These are phyloP conservation scores for Epicauta chinensis DNA, from an alignment of 1,140 invertebrate species.

Conservation along the genomic window DNA sequence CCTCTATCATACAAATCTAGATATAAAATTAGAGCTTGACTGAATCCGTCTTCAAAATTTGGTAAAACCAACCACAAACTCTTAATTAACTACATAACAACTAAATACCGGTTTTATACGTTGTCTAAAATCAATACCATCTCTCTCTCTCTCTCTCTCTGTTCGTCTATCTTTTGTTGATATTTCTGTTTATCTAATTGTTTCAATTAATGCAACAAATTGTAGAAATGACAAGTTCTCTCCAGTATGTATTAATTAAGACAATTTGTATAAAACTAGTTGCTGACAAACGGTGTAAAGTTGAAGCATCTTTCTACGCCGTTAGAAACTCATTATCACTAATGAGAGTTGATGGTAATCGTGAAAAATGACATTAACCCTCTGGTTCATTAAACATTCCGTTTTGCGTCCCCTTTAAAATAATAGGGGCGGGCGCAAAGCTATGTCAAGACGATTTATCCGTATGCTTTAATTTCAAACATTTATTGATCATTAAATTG, in stretches of 20 bases:
- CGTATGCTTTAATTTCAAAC: too few relatives aligned
- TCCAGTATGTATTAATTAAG: conserved; percentile 15
- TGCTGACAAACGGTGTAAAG: conserved; percentile 16
- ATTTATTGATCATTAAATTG: too few relatives aligned
- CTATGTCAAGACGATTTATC: too few relatives aligned
- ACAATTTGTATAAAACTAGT: conserved; percentile 18
- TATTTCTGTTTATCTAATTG: conserved; percentile 12
- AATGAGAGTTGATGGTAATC: conserved; percentile 17
- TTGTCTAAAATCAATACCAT: too few relatives aligned
- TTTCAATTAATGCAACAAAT: conserved; percentile 7
- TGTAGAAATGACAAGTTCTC: conserved; percentile 6
- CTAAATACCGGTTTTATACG: too few relatives aligned
- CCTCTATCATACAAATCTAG: too few relatives aligned
- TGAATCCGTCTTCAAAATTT: too few relatives aligned
- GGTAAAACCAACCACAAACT: too few relatives aligned
- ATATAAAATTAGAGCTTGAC: too few relatives aligned
- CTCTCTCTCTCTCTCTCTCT: too few relatives aligned
- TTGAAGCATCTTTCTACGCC: conserved; percentile 13
- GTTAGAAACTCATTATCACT: conserved; percentile 17
- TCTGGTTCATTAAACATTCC: conserved; percentile 15
- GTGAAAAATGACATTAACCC: conserved; percentile 18
- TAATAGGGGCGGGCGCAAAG: too few relatives aligned
- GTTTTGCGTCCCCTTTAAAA: conserved; percentile 1
- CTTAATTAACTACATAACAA: too few relatives aligned
- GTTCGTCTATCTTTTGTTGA: not conserved